These are phyloP conservation scores for Doris montereyensis DNA, from an alignment of 2,888 invertebrate species.

Conservation along the genomic window DNA sequence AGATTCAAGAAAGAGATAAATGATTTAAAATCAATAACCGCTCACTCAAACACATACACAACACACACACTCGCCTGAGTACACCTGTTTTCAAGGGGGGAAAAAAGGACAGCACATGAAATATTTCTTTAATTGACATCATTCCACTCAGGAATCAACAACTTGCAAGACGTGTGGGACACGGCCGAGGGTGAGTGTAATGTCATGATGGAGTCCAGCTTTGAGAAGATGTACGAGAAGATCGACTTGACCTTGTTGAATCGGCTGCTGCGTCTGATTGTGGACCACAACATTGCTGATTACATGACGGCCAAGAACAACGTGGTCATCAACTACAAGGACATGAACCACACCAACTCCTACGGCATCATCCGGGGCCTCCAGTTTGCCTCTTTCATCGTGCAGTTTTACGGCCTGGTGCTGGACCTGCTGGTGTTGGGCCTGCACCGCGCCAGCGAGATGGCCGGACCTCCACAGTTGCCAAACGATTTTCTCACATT, in stretches of 20 bases:
- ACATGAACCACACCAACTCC: conserved; percentile 99
- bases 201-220: conserved; percentile 95
- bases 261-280: conserved; percentile 93
- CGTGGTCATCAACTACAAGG: conserved; percentile 99
- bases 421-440: conserved; percentile 97
- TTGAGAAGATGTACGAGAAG: conserved; percentile 99
- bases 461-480: conserved; percentile 99
- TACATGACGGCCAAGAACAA: conserved; percentile 99
- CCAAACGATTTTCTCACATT: conserved; percentile 99
- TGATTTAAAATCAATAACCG: no score
- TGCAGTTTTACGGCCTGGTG: conserved; percentile 98
- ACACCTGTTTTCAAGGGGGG: no score
- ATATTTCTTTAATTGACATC: no score
- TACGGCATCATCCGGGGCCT: conserved; percentile 99
- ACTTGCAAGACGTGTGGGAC: conserved; percentile 94
- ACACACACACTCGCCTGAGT: no score
- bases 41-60: no score
- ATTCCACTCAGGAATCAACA: conserved; percentile 97
- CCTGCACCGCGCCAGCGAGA: conserved; percentile 96
- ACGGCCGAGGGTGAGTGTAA: conserved; percentile 99
- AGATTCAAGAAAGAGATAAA: no score
- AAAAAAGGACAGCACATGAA: no score
- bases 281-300: conserved; percentile 99
- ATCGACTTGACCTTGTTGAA: conserved; percentile 98
- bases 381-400: conserved; percentile 99